These are phyloP conservation scores for Hucho hucho DNA, from an alignment of 2,113 vertebrate genomes.

Conservation along the genomic window DNA sequence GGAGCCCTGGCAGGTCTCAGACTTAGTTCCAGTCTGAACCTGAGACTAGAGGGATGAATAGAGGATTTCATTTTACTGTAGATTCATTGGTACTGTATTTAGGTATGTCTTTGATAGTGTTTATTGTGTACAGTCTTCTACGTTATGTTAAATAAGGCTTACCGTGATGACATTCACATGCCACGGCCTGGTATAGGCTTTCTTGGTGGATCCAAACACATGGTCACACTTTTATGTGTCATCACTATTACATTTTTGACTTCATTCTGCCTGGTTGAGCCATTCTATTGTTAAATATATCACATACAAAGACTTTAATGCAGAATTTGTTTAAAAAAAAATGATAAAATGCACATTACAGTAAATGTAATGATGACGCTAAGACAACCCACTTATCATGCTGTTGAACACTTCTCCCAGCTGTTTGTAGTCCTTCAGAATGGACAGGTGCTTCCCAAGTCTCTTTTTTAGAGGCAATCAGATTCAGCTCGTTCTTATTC, in stretches of 20 bases:
- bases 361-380: not conserved
- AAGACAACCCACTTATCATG: slow-evolving; percentile 78
- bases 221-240: slow-evolving; percentile 65
- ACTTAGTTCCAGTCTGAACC: not conserved
- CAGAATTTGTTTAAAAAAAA: not conserved
- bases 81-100: too few species aligned
- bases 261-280: not conserved
- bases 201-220: slow-evolving; percentile 46
- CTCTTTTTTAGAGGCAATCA: slow-evolving; percentile 78
- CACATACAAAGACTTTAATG: not conserved
- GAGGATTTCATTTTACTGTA: not conserved
- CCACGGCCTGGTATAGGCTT: slow-evolving; percentile 69
- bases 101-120: not conserved
- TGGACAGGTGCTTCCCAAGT: slow-evolving; percentile 73
- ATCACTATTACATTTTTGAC: not conserved
- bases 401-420: slow-evolving; percentile 75
- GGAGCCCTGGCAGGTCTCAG: slow-evolving; percentile 74
- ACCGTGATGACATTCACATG: slow-evolving; percentile 70
- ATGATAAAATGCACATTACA: slow-evolving; percentile 60
- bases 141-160: slow-evolving; percentile 26
- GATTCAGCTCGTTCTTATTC: slow-evolving; percentile 66
- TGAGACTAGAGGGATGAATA: not conserved
- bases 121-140: not conserved
- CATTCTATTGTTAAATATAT: not conserved
- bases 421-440: slow-evolving; percentile 50